Evolutionary conservation across 2,888 invertebrate genomes (phyloP), one percentile per base, ranked within the genome.

Genomic region (Synergus umbraculus): DNA sequence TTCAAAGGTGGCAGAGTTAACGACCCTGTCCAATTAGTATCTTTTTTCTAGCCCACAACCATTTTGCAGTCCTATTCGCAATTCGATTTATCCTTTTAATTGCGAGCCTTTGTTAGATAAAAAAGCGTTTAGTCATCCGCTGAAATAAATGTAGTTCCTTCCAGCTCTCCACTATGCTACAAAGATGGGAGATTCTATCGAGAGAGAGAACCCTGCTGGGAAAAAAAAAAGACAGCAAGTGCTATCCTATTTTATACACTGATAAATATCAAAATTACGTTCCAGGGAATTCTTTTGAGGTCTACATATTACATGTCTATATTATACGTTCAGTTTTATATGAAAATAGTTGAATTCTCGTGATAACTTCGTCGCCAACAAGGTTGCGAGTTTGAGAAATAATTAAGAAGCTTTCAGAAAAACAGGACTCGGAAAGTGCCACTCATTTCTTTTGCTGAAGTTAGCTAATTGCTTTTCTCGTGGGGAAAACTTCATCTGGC

Each of bases 391-490:
- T 46, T 46, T 46, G 8, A 46, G 46, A 12, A 12, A 46, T 46
- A 46, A 46, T 46, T 49, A 67, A 65, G 10, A 15, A 41, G 64
- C 15, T 65, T 65, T 65, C 37, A n/a, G 65, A 9, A 44, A 44
- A 66, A n/a, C 9, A 44, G 44, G 41, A 37, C n/a, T 65, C 5
- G 9, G 43, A 41, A 65, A 65, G 41, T 37, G 15, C 29, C 29
- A 43, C 43, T 41, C 13, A 65, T n/a, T 65, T 65, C n/a, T 43
- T 54, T 54, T 12, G n/a, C 15, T 7, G 37, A 76, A 63, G 78
- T 76, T 65, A 29, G 80, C 77, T 85, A 86, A 86, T 82, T 81
- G 83, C 84, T 84, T 84, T 77, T 58, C 79, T 63, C 46, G 60
- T 43, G 44, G 67, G 77, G 65, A 78, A 69, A 76, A 66, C 54